A percentile compares a stretch with the other conserved stretches of the same genome.
Evolutionary conservation across 2,113 vertebrate species (phyloP).

Genomic region (Motacilla tschutschensis): DNA sequence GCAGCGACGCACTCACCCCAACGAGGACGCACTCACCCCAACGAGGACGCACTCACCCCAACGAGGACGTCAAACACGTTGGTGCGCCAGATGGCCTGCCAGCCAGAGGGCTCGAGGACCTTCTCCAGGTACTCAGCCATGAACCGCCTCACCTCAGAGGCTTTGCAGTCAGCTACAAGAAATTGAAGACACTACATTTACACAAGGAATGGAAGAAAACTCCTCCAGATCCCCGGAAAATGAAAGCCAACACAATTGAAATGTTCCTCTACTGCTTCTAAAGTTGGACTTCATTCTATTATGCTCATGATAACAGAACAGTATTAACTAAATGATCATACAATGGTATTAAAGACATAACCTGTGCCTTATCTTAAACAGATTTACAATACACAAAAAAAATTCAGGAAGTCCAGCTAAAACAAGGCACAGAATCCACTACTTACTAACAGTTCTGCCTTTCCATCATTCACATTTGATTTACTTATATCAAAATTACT

Average conservation of each 20-base stretch:
- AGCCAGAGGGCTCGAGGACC: constrained; percentile 86
- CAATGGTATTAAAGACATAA: background rate
- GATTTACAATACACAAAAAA: background rate
- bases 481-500: background rate
- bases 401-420: background rate
- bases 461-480: background rate
- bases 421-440: background rate
- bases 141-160: constrained; percentile 88
- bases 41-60: constrained; percentile 79
- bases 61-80: constrained; percentile 88
- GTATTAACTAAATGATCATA: background rate
- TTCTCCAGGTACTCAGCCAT: constrained; percentile 92
- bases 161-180: constrained; percentile 88
- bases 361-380: background rate
- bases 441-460: background rate
- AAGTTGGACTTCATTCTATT: background rate
- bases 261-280: background rate
- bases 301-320: background rate
- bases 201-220: background rate
- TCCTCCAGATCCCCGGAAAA: background rate
- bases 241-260: background rate
- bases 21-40: constrained; percentile 88
- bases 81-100: constrained; percentile 90
- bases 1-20: constrained; percentile 74
- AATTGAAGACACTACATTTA: background rate